Evolutionary conservation across 2,113 vertebrate genomes (phyloP).

Genomic region (Embiotoca jacksoni): DNA sequence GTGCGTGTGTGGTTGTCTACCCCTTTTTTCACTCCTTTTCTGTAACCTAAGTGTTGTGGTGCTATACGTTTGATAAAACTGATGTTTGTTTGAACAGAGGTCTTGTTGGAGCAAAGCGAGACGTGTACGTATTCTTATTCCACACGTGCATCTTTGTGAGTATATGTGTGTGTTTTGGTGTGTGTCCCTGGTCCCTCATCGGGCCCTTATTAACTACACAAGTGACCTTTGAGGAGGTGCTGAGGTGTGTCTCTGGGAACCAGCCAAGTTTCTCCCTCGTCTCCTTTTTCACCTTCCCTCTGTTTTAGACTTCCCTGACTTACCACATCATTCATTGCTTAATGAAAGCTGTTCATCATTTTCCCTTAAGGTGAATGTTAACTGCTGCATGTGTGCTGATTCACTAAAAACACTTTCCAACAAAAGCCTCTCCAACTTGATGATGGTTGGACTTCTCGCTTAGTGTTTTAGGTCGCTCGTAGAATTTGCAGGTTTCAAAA

Average conservation of each 20-base stretch:
- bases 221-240: slow-evolving; percentile 83
- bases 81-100: slow-evolving; percentile 16
- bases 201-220: slow-evolving; percentile 82
- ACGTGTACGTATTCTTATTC: slow-evolving; percentile 42
- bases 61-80: slow-evolving; percentile 12
- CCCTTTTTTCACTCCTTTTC: slow-evolving; percentile 6
- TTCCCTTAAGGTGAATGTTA: slow-evolving; percentile 13
- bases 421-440: slow-evolving; percentile 2
- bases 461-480: slow-evolving; percentile 27
- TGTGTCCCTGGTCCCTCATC: slow-evolving; percentile 73
- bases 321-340: slow-evolving; percentile 19
- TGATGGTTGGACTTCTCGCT: slow-evolving; percentile 12
- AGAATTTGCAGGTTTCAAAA: slow-evolving; percentile 2
- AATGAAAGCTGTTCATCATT: slow-evolving; percentile 42
- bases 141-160: slow-evolving; percentile 18
- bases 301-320: slow-evolving; percentile 8
- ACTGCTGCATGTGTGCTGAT: slow-evolving; percentile 3
- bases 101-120: slow-evolving; percentile 14
- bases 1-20: background rate
- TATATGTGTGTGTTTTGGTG: slow-evolving; percentile 32
- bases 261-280: slow-evolving; percentile 64
- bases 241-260: slow-evolving; percentile 71
- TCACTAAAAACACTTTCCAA: slow-evolving; percentile 1
- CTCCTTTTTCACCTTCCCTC: slow-evolving; percentile 39
- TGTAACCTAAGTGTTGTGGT: slow-evolving; percentile 1